A percentile compares a stretch with the other conserved stretches of the same genome.
These are phyloP conservation scores for Pangasius macronema DNA, from an alignment of 2,797 vertebrate genomes.

Conservation along the genomic window DNA sequence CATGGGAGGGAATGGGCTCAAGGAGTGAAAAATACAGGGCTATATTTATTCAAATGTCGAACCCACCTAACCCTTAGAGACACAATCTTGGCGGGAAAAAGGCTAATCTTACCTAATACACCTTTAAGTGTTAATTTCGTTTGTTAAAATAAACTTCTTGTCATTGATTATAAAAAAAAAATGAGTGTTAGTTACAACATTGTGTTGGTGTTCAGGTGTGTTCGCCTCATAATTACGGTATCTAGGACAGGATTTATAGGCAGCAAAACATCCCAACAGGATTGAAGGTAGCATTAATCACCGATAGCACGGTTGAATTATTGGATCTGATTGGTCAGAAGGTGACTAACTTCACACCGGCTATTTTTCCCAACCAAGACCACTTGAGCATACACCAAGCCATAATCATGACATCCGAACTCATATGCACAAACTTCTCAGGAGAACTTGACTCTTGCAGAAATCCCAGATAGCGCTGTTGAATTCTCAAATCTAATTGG, in stretches of 20 bases:
- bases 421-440: neutral
- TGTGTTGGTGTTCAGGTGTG: neutral
- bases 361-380: neutral
- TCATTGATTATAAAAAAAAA: neutral
- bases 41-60: no score
- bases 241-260: neutral
- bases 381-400: neutral
- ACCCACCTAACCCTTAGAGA: no score
- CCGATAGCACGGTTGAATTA: no score
- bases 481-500: no score
- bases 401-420: neutral
- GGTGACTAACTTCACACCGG: no score
- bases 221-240: neutral
- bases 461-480: neutral
- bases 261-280: neutral
- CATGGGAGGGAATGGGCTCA: no score
- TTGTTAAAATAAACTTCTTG: neutral
- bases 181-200: neutral
- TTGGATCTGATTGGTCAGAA: no score
- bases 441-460: neutral
- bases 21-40: no score
- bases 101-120: no score
- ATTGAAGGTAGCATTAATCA: no score
- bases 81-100: no score
- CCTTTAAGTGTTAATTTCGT: neutral